Evolutionary conservation across 2,113 vertebrate genomes (phyloP), one percentile per base, ranked within the genome.

Genomic region (Seriola rivoliana): DNA sequence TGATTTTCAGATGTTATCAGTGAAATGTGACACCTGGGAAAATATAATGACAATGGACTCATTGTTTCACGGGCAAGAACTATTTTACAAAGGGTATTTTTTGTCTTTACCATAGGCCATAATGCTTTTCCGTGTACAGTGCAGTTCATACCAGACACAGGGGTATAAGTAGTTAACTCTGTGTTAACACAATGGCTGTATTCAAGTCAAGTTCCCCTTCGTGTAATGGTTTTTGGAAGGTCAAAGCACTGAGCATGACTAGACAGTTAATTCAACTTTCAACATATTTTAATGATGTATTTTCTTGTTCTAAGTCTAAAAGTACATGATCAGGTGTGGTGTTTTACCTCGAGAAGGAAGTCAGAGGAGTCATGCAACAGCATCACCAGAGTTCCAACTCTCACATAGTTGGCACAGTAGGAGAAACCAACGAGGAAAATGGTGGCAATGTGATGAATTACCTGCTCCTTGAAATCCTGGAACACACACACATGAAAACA

Each of bases 391-490:
- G 96, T 96, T 16, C 97, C 98, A 0, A 98, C 94, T 48, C 97
- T 96, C 82, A 98, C 92, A 60, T 96, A 97, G 88, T 99, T 99
- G 23, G 92, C 65, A 52, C 96, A 96, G 92, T 99, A 99, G 0
- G 98, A 99, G 92, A 98, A 98, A 23, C 89, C 71, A 23, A 99
- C 96, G 68, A 99, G 96, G 90, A 95, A 89, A 80, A 99, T 94
- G 77, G 98, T 97, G 78, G 96, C 95, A 12, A 96, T 95, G 50
- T 98, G 97, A 92, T 98, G 97, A 72, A 97, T 64, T 14, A 98
- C 95, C 91, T 99, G 98, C 84, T 97, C 96, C 80, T 94, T 97
- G 82, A 98, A 97, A 84, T 99, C 98, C 98, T 99, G 87, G 32
- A 74, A 87, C 16, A 64, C 36, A 76, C 46, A 84, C 46, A 85